Conservation (phyloP, 2,113 vertebrate genomes). For the Mus musculus region DNA sequence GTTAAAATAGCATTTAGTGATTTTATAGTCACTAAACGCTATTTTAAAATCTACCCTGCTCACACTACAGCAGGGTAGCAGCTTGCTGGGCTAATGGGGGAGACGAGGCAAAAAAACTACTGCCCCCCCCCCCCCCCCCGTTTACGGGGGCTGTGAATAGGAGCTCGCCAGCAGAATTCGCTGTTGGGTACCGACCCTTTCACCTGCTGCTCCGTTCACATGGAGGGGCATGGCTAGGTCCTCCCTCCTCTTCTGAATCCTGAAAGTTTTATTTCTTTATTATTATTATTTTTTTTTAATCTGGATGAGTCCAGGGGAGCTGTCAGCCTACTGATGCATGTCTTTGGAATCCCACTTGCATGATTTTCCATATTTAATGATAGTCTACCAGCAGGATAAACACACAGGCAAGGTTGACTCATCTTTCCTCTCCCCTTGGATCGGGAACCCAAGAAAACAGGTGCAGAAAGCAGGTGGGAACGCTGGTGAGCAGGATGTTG, state of each 20-base stretch:
- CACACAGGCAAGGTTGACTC: constrained; percentile 75
- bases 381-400: constrained; percentile 80
- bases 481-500: constrained; percentile 72
- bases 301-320: constrained; percentile 20
- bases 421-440: constrained; percentile 78
- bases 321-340: constrained; percentile 58
- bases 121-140: accelerated
- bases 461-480: constrained; percentile 79
- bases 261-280: not conserved
- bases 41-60: not conserved
- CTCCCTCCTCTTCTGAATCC: not conserved
- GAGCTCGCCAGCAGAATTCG: not conserved
- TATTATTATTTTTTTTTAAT: not conserved
- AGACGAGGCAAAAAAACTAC: not conserved
- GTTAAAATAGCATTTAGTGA: not conserved
- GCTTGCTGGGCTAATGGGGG: not conserved
- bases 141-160: not conserved
- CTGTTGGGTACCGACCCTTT: not conserved
- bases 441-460: constrained; percentile 75
- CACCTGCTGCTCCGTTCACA: not conserved
- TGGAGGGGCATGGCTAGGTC: not conserved
- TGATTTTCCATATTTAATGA: constrained; percentile 82
- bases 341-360: constrained; percentile 71
- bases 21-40: not conserved
- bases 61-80: not conserved